Evolutionary conservation across 2,797 vertebrate genomes (phyloP).

Genomic region (Thripadectes ignobilis): DNA sequence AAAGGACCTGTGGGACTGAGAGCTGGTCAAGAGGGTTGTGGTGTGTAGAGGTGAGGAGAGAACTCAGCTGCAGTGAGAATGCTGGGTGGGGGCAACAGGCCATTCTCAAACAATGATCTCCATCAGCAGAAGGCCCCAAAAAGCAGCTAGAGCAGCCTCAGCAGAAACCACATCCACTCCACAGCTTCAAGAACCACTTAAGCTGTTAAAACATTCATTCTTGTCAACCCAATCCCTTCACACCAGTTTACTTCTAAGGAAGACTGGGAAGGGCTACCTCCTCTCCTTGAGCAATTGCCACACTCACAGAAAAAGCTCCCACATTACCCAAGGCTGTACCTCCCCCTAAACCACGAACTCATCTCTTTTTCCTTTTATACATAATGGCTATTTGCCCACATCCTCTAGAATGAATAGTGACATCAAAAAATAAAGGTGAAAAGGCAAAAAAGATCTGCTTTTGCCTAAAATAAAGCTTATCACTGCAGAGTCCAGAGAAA

Average conservation of each 20-base stretch:
- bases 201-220: neutral
- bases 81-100: too few species aligned
- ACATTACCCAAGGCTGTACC: neutral
- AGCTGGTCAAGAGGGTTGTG: neutral
- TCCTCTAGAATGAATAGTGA: neutral
- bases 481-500: neutral
- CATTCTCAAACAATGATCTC: neutral
- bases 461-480: neutral
- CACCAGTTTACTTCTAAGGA: neutral
- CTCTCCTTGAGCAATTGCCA: neutral
- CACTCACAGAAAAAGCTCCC: neutral
- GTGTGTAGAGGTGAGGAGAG: neutral
- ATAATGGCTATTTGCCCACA: neutral
- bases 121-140: neutral
- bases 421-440: neutral
- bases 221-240: neutral
- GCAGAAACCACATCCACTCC: neutral
- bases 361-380: neutral
- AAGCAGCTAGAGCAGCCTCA: neutral
- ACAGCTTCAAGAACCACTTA: neutral
- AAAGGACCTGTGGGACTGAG: neutral
- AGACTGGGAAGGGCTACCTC: neutral
- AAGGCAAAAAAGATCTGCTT: neutral
- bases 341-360: neutral
- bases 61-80: neutral